Conservation (phyloP, 1,140 invertebrate species). For the Cherax quadricarinatus region DNA sequence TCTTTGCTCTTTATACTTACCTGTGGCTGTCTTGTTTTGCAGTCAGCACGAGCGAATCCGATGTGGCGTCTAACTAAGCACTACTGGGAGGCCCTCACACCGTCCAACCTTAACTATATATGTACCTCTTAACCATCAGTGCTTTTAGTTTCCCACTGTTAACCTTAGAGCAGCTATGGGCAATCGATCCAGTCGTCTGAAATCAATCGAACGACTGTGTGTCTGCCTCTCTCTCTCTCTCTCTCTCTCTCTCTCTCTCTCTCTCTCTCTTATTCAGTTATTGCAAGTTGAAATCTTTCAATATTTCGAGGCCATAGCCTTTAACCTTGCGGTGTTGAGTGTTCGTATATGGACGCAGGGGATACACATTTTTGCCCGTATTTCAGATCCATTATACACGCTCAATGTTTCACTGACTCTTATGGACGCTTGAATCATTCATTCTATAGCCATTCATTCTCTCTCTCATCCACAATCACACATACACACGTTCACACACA, state of each 20-base stretch:
- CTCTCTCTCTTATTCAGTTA: neutral
- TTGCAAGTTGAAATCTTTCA: neutral
- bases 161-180: constrained; percentile 6
- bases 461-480: neutral
- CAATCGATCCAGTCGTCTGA: constrained; percentile 22
- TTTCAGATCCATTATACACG: neutral
- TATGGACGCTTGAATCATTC: neutral
- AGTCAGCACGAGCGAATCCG: neutral
- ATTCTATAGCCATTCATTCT: neutral
- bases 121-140: no score
- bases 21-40: neutral
- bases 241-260: no score
- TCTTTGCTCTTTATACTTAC: neutral
- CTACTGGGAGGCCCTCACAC: neutral
- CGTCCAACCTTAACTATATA: constrained; percentile 2
- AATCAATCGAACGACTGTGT: constrained; percentile 23
- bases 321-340: neutral
- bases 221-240: no score
- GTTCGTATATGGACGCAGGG: neutral
- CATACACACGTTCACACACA: no score
- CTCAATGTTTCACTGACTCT: neutral
- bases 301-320: neutral
- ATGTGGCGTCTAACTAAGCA: neutral
- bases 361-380: neutral
- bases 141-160: constrained; percentile 19